Conservation (phyloP, 1,140 invertebrate genomes). For the Hormaphis cornu region DNA sequence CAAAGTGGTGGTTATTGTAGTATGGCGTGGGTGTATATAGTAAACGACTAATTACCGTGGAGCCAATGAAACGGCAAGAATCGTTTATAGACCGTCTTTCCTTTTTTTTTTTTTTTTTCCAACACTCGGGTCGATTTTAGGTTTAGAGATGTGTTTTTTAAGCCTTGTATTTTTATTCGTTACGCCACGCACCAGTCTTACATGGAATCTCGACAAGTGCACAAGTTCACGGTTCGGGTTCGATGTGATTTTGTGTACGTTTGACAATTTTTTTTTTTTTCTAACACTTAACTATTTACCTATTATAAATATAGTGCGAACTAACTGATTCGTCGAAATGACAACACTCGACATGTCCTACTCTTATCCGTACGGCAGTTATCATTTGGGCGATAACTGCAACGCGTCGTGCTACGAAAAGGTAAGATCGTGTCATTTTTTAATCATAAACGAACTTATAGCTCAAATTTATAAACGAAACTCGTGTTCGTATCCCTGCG, state of each 20-base stretch:
- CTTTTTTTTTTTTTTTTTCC: constrained; percentile 2
- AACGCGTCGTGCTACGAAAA: constrained; percentile 19
- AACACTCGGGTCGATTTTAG: too few species aligned
- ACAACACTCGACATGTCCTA: constrained; percentile 19
- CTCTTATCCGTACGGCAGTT: background rate
- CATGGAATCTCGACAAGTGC: constrained; percentile 14
- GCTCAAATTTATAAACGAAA: too few species aligned
- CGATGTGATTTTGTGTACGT: background rate
- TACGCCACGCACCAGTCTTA: background rate
- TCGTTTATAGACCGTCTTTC: constrained; percentile 9
- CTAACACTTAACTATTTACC: background rate
- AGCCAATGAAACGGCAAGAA: constrained; percentile 28
- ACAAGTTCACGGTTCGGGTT: constrained; percentile 10
- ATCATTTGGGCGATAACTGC: constrained; percentile 3
- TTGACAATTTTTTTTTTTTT: background rate
- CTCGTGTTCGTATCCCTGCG: too few species aligned
- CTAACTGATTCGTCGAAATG: background rate
- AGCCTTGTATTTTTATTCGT: background rate
- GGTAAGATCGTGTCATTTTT: background rate
- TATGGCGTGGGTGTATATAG: constrained; percentile 27
- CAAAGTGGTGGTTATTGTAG: constrained; percentile 28
- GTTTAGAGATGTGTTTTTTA: background rate
- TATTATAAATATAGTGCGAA: background rate
- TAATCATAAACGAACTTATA: background rate
- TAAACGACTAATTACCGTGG: constrained; percentile 27